These are phyloP conservation scores for Cottus gobio DNA, from an alignment of 2,113 vertebrate genomes.

Conservation along the genomic window DNA sequence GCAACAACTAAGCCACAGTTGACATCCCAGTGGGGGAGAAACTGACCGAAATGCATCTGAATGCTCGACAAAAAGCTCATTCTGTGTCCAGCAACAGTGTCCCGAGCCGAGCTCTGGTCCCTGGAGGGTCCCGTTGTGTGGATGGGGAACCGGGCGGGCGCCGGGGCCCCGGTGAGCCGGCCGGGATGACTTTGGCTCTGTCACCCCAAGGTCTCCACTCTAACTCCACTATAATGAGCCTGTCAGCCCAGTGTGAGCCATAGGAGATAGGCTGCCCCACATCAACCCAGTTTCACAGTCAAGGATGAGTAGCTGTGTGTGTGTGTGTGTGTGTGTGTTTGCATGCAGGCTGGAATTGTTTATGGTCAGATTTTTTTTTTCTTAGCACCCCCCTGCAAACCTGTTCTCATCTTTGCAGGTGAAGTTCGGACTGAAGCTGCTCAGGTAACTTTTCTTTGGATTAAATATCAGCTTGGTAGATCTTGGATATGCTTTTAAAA, in stretches of 20 bases:
- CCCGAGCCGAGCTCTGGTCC: not conserved
- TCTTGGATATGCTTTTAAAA: not conserved
- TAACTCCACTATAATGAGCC: slow-evolving; percentile 72
- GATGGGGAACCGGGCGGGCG: slow-evolving; percentile 34
- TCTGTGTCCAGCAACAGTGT: not conserved
- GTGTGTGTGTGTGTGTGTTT: slow-evolving; percentile 18
- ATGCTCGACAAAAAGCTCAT: not conserved
- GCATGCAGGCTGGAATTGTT: slow-evolving; percentile 10
- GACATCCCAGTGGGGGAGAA: not conserved
- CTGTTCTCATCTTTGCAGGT: slow-evolving; percentile 16
- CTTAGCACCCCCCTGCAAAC: slow-evolving; percentile 8
- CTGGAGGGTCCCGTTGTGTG: slow-evolving; percentile 3
- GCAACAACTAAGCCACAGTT: not conserved
- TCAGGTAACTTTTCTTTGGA: slow-evolving; percentile 15
- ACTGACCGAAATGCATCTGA: not conserved
- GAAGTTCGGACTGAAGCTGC: not conserved
- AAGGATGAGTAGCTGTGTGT: slow-evolving; percentile 55
- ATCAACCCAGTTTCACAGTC: slow-evolving; percentile 67
- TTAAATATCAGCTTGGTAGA: not conserved
- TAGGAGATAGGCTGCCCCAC: slow-evolving; percentile 63
- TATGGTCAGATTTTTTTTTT: slow-evolving; percentile 17
- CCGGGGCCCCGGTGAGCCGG: slow-evolving; percentile 40
- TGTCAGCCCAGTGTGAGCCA: slow-evolving; percentile 66
- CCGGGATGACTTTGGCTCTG: slow-evolving; percentile 68
- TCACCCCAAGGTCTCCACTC: slow-evolving; percentile 74